phyloP scores from a whole-genome alignment of 1,140 invertebrate species.

The Probaryconus sp. region DNA sequence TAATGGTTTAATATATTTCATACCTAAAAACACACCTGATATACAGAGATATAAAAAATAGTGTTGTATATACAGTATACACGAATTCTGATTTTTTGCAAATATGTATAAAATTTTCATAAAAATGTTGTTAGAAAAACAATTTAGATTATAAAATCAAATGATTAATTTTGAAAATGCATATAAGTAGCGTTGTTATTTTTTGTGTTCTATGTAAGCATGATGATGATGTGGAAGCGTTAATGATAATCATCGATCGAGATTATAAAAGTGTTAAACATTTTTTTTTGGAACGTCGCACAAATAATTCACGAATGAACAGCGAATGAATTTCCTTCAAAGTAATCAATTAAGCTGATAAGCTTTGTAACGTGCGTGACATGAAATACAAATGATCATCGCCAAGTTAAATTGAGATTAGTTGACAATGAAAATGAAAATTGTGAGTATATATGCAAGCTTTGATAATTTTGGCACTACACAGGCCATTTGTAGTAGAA shows the following conservation, averaged over 20 bases:
- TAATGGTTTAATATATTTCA: no score
- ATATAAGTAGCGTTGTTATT: constrained; percentile 23
- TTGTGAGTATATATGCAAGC: constrained; percentile 48
- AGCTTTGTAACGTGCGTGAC: constrained; percentile 7
- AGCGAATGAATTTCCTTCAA: no score
- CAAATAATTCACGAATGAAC: no score
- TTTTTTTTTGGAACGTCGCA: no score
- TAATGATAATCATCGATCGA: background rate
- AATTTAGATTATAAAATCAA: constrained; percentile 50
- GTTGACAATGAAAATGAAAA: constrained; percentile 22
- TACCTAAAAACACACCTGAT: no score
- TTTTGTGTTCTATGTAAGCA: constrained; percentile 23
- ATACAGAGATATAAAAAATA: no score
- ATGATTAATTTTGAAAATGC: constrained; percentile 18
- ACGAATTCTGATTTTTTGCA: background rate
- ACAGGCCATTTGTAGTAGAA: constrained; percentile 15
- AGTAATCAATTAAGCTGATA: no score
- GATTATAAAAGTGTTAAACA: no score
- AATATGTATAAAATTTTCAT: background rate
- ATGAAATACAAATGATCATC: background rate
- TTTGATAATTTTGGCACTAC: constrained; percentile 22
- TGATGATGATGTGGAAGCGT: constrained; percentile 12
- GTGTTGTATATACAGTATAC: background rate
- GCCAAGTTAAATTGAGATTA: no score
- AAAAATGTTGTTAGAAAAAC: constrained; percentile 56